Evolutionary conservation across 2,113 vertebrate species (phyloP).

Genomic region (Bos indicus): DNA sequence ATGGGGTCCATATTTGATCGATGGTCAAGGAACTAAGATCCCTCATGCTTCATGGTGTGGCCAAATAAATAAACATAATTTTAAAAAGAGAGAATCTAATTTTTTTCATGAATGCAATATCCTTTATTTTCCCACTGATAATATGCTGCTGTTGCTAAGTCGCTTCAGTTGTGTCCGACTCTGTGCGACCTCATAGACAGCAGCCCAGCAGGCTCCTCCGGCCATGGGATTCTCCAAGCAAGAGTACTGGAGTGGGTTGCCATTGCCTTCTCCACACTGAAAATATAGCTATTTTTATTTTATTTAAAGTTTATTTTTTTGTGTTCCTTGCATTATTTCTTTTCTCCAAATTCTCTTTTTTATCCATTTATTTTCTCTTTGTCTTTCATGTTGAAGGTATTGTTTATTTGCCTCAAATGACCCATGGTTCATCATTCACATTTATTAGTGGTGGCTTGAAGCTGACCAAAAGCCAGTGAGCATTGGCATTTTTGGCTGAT

Average conservation of each 20-base stretch:
- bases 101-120: background rate
- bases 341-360: background rate
- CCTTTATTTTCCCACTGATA: background rate
- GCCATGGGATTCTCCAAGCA: too few relatives aligned
- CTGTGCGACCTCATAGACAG: too few relatives aligned
- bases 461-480: background rate
- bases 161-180: rapidly evolving
- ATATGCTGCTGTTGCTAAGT: too few relatives aligned
- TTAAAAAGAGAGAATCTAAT: background rate
- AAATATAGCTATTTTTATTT: conserved; percentile 3
- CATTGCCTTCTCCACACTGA: background rate
- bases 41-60: background rate
- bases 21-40: background rate
- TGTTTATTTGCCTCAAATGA: conserved; percentile 2
- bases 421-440: background rate
- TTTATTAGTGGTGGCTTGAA: background rate
- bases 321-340: background rate
- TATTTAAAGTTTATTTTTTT: background rate
- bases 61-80: background rate
- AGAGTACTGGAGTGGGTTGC: too few relatives aligned
- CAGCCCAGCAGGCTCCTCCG: too few relatives aligned
- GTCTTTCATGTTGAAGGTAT: background rate
- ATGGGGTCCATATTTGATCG: background rate
- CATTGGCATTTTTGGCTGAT: background rate
- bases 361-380: background rate